These are phyloP conservation scores for Turritopsis rubra DNA, from an alignment of 30 jellyfish, hydroid and myxozoan genomes.

Conservation along the genomic window DNA sequence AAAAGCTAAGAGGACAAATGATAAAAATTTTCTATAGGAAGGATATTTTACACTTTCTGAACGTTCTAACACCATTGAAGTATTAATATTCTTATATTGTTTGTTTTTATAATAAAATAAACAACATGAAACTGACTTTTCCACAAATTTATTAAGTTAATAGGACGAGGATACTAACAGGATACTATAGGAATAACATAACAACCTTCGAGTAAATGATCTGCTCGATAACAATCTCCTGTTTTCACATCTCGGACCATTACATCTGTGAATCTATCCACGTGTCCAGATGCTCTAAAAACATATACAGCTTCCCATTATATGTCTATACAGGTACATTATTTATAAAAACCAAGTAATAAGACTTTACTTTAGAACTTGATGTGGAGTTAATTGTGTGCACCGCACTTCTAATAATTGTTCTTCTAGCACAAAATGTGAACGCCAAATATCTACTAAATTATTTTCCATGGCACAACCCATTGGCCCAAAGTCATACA, in stretches of 20 bases:
- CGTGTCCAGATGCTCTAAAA: conserved; percentile 96
- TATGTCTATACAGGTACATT: background rate
- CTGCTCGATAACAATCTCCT: conserved; percentile 98
- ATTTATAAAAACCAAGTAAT: background rate
- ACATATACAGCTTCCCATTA: background rate
- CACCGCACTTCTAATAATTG: conserved; percentile 91
- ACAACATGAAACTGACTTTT: too few relatives aligned
- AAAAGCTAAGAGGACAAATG: too few relatives aligned
- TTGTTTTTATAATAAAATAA: too few relatives aligned
- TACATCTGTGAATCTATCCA: conserved; percentile 89
- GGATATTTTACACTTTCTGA: too few relatives aligned
- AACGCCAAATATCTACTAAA: conserved; percentile 81
- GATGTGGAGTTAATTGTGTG: conserved; percentile 95
- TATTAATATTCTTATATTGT: too few relatives aligned
- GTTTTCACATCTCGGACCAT: conserved; percentile 87
- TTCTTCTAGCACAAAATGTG: conserved; percentile 96
- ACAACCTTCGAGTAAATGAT: conserved; percentile 96
- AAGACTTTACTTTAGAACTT: conserved; percentile 69
- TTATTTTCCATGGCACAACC: conserved; percentile 99
- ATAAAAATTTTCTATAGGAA: too few relatives aligned
- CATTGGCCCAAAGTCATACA: conserved; percentile 99
- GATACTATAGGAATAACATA: too few relatives aligned
- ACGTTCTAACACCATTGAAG: too few relatives aligned
- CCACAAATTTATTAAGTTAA: too few relatives aligned
- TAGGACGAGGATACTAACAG: too few relatives aligned